Evolutionary conservation across 1,140 invertebrate species (phyloP).

Genomic region (Campoletis sonorensis): DNA sequence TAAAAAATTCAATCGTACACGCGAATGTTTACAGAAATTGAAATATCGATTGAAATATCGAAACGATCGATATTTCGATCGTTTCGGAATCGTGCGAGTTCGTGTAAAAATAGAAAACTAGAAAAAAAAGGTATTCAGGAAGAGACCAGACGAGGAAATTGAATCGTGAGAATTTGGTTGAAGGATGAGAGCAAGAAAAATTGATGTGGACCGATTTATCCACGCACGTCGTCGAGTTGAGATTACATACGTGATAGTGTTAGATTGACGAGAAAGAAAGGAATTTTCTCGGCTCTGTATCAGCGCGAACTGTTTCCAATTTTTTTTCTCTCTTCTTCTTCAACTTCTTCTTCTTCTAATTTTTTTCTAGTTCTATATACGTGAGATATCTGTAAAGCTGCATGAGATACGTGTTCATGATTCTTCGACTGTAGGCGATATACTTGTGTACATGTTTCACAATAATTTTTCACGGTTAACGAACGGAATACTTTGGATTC

Average conservation of each 20-base stretch:
- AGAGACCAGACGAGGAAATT: not conserved
- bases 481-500: conserved; percentile 42
- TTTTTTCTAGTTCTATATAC: not conserved
- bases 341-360: not conserved
- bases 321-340: not conserved
- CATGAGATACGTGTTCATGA: too few species aligned
- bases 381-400: too few species aligned
- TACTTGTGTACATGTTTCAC: not conserved
- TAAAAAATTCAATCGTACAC: too few species aligned
- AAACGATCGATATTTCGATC: too few species aligned
- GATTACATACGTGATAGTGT: not conserved
- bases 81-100: too few species aligned
- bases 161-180: not conserved
- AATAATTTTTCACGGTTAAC: conserved; percentile 50
- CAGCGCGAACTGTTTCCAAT: not conserved
- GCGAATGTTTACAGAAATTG: too few species aligned
- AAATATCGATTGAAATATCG: too few species aligned
- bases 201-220: too few species aligned
- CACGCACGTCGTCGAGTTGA: conserved; percentile 3
- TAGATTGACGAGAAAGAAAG: not conserved
- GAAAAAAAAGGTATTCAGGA: not conserved
- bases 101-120: too few species aligned
- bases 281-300: not conserved
- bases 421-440: too few species aligned
- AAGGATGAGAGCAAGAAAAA: too few species aligned